Conservation (phyloP, 1,140 invertebrate genomes). For the Lordiphosa stackelbergi region DNA sequence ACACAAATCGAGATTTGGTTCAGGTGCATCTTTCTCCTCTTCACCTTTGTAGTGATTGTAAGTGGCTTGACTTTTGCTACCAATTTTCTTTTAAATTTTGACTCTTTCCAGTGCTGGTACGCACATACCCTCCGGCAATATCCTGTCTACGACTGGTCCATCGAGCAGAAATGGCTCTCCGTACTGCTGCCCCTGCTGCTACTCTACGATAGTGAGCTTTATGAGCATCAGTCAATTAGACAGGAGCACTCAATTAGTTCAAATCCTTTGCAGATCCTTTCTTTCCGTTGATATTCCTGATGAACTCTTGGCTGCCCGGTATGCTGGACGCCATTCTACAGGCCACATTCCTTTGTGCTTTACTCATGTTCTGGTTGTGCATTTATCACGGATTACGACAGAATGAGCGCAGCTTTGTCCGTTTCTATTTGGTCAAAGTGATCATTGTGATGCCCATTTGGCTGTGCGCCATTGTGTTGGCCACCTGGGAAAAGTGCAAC, state of each 20-base stretch:
- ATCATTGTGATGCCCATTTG: slow-evolving; percentile 92
- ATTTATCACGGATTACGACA: slow-evolving; percentile 94
- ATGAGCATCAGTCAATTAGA: too few relatives aligned
- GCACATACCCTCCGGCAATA: slow-evolving; percentile 92
- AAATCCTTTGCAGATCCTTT: slow-evolving; percentile 86
- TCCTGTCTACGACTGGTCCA: slow-evolving; percentile 94
- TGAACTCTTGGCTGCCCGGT: slow-evolving; percentile 93
- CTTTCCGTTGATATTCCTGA: slow-evolving; percentile 93
- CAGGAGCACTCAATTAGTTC: background rate
- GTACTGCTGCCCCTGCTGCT: slow-evolving; percentile 92
- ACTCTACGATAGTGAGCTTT: slow-evolving; percentile 91
- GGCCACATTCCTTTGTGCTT: slow-evolving; percentile 90
- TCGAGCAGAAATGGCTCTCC: slow-evolving; percentile 98
- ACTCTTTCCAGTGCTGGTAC: slow-evolving; percentile 89
- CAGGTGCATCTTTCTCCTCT: slow-evolving; percentile 92
- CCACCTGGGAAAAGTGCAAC: slow-evolving; percentile 93
- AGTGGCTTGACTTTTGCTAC: slow-evolving; percentile 76
- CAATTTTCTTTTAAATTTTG: slow-evolving; percentile 41
- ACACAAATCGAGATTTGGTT: slow-evolving; percentile 99
- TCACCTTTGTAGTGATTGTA: slow-evolving; percentile 92
- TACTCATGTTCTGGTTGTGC: slow-evolving; percentile 94
- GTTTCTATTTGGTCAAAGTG: slow-evolving; percentile 95
- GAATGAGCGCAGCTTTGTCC: slow-evolving; percentile 90
- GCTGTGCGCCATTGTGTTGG: slow-evolving; percentile 89
- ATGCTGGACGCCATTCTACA: slow-evolving; percentile 94